Percentiles rank a stretch among this genome's conserved stretches.
phyloP scores from a whole-genome alignment of 2,797 vertebrate species.

The Darevskia nairensis region DNA sequence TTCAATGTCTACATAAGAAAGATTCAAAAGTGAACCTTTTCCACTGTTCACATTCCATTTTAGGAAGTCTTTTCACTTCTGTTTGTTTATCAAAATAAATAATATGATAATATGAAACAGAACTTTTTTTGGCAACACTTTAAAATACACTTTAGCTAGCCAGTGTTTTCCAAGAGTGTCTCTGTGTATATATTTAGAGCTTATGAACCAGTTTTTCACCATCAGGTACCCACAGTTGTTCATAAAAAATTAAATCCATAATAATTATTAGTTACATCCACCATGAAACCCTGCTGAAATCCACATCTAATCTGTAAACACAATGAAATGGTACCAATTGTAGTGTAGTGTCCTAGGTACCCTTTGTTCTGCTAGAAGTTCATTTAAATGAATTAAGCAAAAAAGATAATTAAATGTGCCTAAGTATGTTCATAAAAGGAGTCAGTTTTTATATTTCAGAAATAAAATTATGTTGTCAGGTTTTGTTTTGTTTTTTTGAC shows the following conservation, averaged over 20 bases:
- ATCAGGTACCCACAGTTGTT: neutral
- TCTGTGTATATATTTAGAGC: neutral
- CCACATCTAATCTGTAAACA: neutral
- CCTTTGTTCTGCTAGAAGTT: neutral
- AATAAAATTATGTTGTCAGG: constrained; percentile 27
- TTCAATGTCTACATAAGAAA: neutral
- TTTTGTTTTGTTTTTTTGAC: constrained; percentile 48
- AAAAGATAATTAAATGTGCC: neutral
- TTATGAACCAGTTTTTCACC: neutral
- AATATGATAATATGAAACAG: too few species aligned
- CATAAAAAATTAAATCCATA: neutral
- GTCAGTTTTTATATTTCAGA: neutral
- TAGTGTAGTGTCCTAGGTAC: neutral
- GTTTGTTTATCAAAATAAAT: constrained; percentile 1
- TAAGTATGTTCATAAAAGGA: neutral
- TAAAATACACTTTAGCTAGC: neutral
- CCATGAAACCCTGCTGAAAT: neutral
- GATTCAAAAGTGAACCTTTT: constrained; percentile 14
- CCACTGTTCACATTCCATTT: neutral
- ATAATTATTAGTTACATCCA: neutral
- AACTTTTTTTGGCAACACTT: neutral
- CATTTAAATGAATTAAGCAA: neutral
- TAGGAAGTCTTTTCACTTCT: neutral
- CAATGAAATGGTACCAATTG: neutral
- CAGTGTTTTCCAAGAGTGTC: neutral